phyloP scores from a whole-genome alignment of 2,797 vertebrate genomes.

The Phalanger gymnotis region DNA sequence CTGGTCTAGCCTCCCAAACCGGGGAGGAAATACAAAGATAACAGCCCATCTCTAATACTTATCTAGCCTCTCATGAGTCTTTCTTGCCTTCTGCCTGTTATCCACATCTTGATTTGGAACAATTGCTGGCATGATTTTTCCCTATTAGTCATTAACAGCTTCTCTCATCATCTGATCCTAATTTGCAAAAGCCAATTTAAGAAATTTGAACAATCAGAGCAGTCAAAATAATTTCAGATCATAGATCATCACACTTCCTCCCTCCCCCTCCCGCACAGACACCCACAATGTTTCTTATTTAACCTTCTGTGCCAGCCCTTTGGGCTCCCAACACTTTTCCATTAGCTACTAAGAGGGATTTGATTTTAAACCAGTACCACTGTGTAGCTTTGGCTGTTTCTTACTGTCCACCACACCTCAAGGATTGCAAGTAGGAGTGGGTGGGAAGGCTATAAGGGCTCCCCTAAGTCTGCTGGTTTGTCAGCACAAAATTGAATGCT shows the following conservation, averaged over 20 bases:
- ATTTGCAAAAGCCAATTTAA: conserved; percentile 28
- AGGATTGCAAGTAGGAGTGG: conserved; percentile 16
- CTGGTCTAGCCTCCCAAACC: neutral
- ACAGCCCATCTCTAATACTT: neutral
- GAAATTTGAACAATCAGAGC: neutral
- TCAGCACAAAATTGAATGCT: conserved; percentile 40
- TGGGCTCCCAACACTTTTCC: neutral
- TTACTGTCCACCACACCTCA: conserved; percentile 28
- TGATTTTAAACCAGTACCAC: conserved; percentile 27
- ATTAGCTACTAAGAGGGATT: neutral
- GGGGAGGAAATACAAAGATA: conserved; percentile 6
- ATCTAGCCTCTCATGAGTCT: neutral
- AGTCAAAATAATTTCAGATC: conserved; percentile 44
- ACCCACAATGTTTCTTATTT: conserved; percentile 10
- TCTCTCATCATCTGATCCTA: conserved; percentile 26
- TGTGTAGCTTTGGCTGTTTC: neutral
- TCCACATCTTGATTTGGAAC: conserved; percentile 4
- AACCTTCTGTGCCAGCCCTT: neutral
- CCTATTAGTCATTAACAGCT: conserved; percentile 6
- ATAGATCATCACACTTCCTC: neutral
- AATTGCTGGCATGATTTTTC: neutral
- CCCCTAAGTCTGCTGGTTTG: neutral
- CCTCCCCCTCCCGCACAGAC: too few relatives aligned
- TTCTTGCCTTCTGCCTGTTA: conserved; percentile 11
- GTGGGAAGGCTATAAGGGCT: neutral